Evolutionary conservation across 2,113 vertebrate genomes (phyloP).

Genomic region (Sakesphorus luctuosus): DNA sequence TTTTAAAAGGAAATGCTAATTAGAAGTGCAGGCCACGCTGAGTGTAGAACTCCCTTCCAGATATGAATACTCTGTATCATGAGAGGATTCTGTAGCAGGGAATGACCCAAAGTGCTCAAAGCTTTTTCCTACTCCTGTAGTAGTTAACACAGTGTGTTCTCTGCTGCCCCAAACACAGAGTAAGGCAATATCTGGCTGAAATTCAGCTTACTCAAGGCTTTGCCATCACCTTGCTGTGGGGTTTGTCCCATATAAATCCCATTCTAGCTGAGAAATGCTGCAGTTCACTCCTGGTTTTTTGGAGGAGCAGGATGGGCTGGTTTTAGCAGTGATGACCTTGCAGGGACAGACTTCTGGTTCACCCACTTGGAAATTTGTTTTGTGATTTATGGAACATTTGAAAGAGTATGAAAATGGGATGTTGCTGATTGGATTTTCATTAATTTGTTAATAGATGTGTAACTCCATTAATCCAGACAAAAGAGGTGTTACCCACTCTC

Average conservation of each 20-base stretch:
- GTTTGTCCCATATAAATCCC: background rate
- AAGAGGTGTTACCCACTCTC: constrained; percentile 52
- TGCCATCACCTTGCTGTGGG: constrained; percentile 9
- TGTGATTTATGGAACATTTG: constrained; percentile 71
- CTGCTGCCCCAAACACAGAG: constrained; percentile 19
- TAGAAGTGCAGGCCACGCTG: background rate
- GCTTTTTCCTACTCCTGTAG: background rate
- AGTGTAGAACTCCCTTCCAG: background rate
- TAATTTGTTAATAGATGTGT: constrained; percentile 69
- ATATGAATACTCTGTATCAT: background rate
- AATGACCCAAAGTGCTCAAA: background rate
- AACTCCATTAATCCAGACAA: constrained; percentile 71
- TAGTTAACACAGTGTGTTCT: background rate
- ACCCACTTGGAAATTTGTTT: constrained; percentile 73
- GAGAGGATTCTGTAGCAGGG: background rate
- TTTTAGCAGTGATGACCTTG: constrained; percentile 71
- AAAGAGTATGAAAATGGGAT: constrained; percentile 61
- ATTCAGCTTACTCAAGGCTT: background rate
- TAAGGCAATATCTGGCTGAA: constrained; percentile 7
- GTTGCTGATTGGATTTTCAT: constrained; percentile 67
- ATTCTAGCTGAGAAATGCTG: background rate
- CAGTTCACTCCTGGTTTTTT: constrained; percentile 73
- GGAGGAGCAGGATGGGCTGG: constrained; percentile 77
- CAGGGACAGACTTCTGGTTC: constrained; percentile 83
- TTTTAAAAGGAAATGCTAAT: background rate